phyloP scores from a whole-genome alignment of 2,888 invertebrate genomes.

The Ennomos quercinarius region DNA sequence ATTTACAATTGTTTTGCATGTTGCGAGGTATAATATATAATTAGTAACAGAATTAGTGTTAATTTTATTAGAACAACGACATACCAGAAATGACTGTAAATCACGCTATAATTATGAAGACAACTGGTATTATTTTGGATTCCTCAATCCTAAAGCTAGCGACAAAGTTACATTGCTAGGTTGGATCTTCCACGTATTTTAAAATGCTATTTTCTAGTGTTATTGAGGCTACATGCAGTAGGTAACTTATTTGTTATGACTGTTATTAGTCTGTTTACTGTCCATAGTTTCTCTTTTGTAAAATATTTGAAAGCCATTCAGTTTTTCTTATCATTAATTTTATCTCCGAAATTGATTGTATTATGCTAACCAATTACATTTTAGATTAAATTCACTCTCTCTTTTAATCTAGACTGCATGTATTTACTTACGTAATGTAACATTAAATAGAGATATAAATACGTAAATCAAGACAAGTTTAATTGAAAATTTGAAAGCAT shows the following conservation, averaged over 20 bases:
- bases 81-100: not conserved
- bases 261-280: too few species aligned
- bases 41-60: slow-evolving; percentile 40
- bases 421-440: too few species aligned
- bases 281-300: slow-evolving; percentile 39
- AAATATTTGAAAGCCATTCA: slow-evolving; percentile 32
- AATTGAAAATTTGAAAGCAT: slow-evolving; percentile 1
- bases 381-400: slow-evolving; percentile 29
- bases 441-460: too few species aligned
- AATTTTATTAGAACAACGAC: not conserved
- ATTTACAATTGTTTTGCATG: slow-evolving; percentile 55
- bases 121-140: too few species aligned
- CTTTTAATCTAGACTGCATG: slow-evolving; percentile 13
- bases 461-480: not conserved
- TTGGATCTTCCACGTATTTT: too few species aligned
- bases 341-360: slow-evolving; percentile 25
- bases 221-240: too few species aligned
- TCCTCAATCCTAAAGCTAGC: too few species aligned
- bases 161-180: too few species aligned
- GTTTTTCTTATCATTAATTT: slow-evolving; percentile 24
- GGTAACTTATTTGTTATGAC: too few species aligned
- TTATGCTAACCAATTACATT: slow-evolving; percentile 34
- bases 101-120: too few species aligned
- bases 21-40: slow-evolving; percentile 42
- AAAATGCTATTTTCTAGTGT: too few species aligned